Evolutionary conservation across 1,140 invertebrate species (phyloP).

Genomic region (Laodelphax striatellus): DNA sequence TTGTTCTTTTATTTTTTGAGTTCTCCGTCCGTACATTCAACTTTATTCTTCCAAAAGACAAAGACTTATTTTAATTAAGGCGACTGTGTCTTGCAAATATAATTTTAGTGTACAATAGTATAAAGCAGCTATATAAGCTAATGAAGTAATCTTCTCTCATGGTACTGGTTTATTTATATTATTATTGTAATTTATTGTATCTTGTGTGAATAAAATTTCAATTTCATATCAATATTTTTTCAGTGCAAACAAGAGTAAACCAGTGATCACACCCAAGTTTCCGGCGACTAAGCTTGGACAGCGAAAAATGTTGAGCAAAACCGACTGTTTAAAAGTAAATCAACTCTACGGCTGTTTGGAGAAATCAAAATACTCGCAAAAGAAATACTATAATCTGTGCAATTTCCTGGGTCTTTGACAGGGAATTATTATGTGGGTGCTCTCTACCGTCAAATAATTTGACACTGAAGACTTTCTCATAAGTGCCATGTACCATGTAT

Average conservation of each 20-base stretch:
- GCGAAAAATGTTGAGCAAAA: slow-evolving; percentile 44
- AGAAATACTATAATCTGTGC: slow-evolving; percentile 50
- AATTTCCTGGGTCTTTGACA: slow-evolving; percentile 40
- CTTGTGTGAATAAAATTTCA: background rate
- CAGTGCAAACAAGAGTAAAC: slow-evolving; percentile 38
- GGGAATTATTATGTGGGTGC: background rate
- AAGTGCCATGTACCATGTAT: too few relatives aligned
- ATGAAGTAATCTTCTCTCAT: too few relatives aligned
- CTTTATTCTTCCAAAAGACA: too few relatives aligned
- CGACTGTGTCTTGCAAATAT: too few relatives aligned
- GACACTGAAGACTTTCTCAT: too few relatives aligned
- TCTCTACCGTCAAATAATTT: too few relatives aligned
- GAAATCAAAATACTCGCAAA: slow-evolving; percentile 33
- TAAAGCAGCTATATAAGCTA: too few relatives aligned
- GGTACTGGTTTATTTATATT: background rate
- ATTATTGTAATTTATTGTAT: background rate
- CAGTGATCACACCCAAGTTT: slow-evolving; percentile 47
- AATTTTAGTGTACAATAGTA: too few relatives aligned
- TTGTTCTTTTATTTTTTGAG: too few relatives aligned
- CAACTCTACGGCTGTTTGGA: slow-evolving; percentile 53
- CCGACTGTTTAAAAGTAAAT: slow-evolving; percentile 59
- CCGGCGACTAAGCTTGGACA: slow-evolving; percentile 41
- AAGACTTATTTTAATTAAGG: too few relatives aligned
- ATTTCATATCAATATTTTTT: slow-evolving; percentile 24
- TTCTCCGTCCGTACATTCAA: too few relatives aligned